Base-by-base conservation (phyloP, 2,888 invertebrate species). In the Amphipoea lucens region DNA sequence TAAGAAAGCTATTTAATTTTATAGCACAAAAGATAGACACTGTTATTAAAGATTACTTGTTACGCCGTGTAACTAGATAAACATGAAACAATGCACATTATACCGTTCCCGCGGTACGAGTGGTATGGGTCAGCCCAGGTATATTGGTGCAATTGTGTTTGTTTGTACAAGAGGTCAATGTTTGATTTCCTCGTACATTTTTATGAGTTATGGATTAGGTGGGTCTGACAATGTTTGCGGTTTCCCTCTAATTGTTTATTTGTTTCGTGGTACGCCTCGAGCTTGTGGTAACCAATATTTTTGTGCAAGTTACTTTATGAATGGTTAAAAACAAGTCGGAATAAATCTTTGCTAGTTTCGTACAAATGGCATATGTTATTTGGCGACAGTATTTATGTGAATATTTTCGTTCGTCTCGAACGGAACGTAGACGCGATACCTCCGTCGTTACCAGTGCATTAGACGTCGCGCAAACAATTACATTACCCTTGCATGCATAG, bases 121-220 rank as follows among this genome's bases (percentile, higher is more conserved):
- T 60, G 60, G 45, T 67, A 17, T 68, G 5, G 82, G 36, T 57
- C 40, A 23, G 57, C 14, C 20, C 80, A 79, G 85, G 72, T 79
- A 79, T 84, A 82, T 85, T 81, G 82, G 77, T 86, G 78, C 83
- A 84, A 79, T 84, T 79, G 76, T 72, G 83, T 81, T 83, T 94
- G 93, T 96, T 96, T 95, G 94, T 91, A 90, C 92, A 83, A 83
- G 78, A 91, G 91, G 93, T 90, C 92, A 92, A 90, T 92, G 92
- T 94, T 95, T 94, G 93, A 92, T 90, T 92, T 93, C 92, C 92
- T 94, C 94, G 94, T 94, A 95, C 94, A 94, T 96, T 96, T 95
- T 95, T 95, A 96, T 96, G 96, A 96, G 94, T 96, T 96, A 96
- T 95, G 95, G 94, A 93, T 93, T 94, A 95, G 96, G 95, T 92